Evolutionary conservation across 2,113 vertebrate species (phyloP).

Genomic region (Mastomys natalensis): DNA sequence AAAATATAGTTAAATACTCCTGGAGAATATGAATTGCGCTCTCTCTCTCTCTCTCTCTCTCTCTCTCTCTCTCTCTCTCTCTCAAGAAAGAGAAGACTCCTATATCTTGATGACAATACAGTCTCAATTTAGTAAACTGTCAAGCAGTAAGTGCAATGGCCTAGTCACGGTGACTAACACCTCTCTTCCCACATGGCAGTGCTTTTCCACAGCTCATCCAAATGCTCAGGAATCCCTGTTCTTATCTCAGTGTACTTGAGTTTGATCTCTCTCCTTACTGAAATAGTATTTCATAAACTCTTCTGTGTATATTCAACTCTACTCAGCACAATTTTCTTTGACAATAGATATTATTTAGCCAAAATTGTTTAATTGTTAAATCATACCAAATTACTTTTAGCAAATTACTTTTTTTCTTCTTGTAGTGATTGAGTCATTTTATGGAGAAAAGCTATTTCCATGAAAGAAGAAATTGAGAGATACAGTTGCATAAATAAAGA

Average conservation of each 20-base stretch:
- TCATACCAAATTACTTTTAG: neutral
- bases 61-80: neutral
- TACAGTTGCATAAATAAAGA: neutral
- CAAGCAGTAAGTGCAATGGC: neutral
- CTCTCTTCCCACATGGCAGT: too few relatives aligned
- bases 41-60: neutral
- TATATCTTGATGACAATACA: neutral
- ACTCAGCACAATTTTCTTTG: conserved; percentile 30
- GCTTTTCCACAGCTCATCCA: neutral
- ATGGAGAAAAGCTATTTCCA: neutral
- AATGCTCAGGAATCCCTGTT: neutral
- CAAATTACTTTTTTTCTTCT: neutral
- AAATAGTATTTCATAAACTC: neutral
- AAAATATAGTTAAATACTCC: neutral
- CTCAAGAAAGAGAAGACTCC: neutral
- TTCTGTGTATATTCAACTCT: neutral
- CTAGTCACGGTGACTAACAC: neutral
- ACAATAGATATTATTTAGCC: neutral
- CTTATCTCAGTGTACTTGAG: neutral
- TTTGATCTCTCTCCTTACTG: neutral
- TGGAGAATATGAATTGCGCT: neutral
- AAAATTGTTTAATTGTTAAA: neutral
- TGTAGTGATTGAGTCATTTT: neutral
- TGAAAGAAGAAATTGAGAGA: neutral
- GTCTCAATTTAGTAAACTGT: neutral